Evolutionary conservation across 35 echinoderm and acorn worm genomes (phyloP), one percentile per base, ranked within the genome.

Genomic region (Ptychodera flava): DNA sequence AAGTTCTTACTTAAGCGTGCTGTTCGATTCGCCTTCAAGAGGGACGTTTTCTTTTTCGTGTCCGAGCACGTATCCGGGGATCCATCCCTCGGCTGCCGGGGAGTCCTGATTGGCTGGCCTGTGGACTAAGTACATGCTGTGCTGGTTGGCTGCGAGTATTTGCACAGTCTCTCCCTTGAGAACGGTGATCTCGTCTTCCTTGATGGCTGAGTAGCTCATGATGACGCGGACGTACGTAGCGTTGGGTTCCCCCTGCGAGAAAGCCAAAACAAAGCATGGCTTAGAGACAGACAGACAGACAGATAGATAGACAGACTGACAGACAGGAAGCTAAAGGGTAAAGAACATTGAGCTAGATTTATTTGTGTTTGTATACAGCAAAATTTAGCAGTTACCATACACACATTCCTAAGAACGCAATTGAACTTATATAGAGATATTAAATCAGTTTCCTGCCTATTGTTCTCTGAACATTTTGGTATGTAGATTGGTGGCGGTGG

Each of bases 111-210:
- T 88, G 36, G 92, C 90, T 32, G 92, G 84, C 76, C 88, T 84
- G 87, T 93, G 89, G 27, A 99, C 96, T 90, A 99, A 87, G 85
- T 86, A 99, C 96, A 99, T 99, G 77, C 94, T 92, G 87, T 93
- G 96, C 88, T 99, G 96, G 77, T 99, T 99, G 80, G 96, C 90
- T 15, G 96, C 96, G 28, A 94, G 90, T 79, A 99, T 94, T 83
- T 99, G 96, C 6, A 99, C 96, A 31, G 84, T 93, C 78, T 99
- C 96, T 80, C 96, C 96, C 78, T 92, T 94, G 84, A 90, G 28
- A 28, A 99, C 93, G 32, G 87, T 91, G 78, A 99, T 99, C 83
- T 99, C 96, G 81, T 99, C 96, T 52, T 99, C 96, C 76, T 94
- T 99, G 35, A 91, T 85, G 12, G 96, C 96, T 15, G 85, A 76